Evolutionary conservation across 2,797 vertebrate genomes (phyloP), one percentile per base, ranked within the genome.

Genomic region (Sylvilagus floridanus): DNA sequence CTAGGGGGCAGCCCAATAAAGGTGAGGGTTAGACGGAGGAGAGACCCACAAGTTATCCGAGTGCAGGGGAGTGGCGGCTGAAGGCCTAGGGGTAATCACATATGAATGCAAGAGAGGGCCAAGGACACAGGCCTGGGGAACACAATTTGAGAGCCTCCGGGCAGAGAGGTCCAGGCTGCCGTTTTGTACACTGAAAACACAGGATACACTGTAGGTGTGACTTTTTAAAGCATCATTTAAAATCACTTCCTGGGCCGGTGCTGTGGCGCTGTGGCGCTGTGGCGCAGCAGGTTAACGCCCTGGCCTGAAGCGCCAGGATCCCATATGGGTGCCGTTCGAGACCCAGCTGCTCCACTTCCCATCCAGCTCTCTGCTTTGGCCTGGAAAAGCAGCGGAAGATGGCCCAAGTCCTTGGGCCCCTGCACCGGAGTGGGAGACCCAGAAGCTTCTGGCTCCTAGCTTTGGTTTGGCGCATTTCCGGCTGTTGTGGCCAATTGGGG

Each of bases 191-290:
- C 42, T 68, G 47, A 84, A 42, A 17, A 92, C 35, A 32, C 47
- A 35, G 22, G 30, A 10, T 21, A 30, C 73, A 10, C 35, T 72
- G 60, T 35, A 93, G 22, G 32, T 26, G 13, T 32, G 68, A 93
- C n/a, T 50, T 76, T 85, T 63, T 37, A 94, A 79, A 91, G 60
- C 42, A 86, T 76, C 35, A 77, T 78, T 96, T 94, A 93, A 93
- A 90, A 93, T 37, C 50, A 57, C 14, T 57, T 57, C 54, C 54
- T 57, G 16, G 16, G 57, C 16, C 16, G 16, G 16, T 17, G 57
- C 57, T 60, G 57, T 17, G 16, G 57, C 4, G 4, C 57, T 60
- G 57, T 17, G 16, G 16, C 5, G 57, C 57, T 60, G 57, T 17
- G 16, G 57, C 4, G 4, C 57, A 16, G 57, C 5, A 16, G 17